Evolutionary conservation across 1,140 invertebrate species (phyloP).

Genomic region (Pentalonia nigronervosa): DNA sequence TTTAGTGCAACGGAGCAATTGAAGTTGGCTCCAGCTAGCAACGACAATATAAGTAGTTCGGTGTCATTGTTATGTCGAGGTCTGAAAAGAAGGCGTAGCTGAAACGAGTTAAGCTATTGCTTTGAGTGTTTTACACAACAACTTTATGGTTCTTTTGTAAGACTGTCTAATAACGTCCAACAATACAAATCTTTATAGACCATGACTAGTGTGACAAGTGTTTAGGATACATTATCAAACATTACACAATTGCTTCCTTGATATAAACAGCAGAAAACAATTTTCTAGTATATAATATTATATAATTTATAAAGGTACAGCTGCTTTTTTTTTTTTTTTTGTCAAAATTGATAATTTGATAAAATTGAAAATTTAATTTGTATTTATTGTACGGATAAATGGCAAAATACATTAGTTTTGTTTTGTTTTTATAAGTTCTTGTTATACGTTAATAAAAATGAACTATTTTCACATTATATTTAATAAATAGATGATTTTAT

Average conservation of each 20-base stretch:
- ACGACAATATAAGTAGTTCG: neutral
- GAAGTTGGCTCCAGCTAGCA: neutral
- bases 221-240: neutral
- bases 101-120: neutral
- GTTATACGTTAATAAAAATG: neutral
- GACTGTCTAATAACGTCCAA: slow-evolving; percentile 6
- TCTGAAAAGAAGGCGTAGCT: slow-evolving; percentile 18
- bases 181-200: neutral
- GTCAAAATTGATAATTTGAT: too few relatives aligned
- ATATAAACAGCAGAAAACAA: neutral
- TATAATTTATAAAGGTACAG: neutral
- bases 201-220: neutral
- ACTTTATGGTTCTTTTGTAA: slow-evolving; percentile 29
- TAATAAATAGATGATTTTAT: neutral
- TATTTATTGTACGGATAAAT: neutral
- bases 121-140: slow-evolving; percentile 20
- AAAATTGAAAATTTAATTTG: neutral
- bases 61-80: neutral
- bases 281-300: neutral
- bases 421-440: neutral
- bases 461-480: neutral
- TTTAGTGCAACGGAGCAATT: neutral
- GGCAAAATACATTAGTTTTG: neutral
- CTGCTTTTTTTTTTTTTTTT: neutral
- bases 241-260: neutral